Base-by-base conservation (phyloP, 2,113 vertebrate genomes). In the Girardinichthys multiradiatus region DNA sequence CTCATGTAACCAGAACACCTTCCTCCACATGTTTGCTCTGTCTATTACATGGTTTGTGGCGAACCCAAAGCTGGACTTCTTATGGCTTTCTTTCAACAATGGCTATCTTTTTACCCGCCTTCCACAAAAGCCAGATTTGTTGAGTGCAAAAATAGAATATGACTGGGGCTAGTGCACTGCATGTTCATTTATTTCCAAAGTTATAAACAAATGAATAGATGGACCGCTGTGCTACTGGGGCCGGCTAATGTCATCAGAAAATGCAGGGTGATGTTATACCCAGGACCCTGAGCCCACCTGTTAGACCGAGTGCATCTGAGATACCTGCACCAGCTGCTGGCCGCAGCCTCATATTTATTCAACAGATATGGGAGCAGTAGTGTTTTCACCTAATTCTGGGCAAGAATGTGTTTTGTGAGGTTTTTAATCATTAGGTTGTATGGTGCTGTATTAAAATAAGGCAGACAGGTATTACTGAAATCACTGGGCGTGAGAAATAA, bases 231-330 rank as follows among this genome's bases (percentile, higher is more conserved):
- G 37, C 11, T 39, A 11, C 37, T 39, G 9, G 11, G 37, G 13
- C 10, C 37, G 13, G 13, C 37, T 39, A 12, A 39, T 39, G 37
- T 39, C 31, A 33, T 4, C 6, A 45, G 14, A 17, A 45, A 17
- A 17, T 45, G 42, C 42, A 33, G 31, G 31, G 31, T 45, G n/a
- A n/a, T 19, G 42, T 4, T 6, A 24, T 54, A 54, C 59, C 24
- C 42, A 33, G 59, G 28, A 61, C 58, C 37, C 5, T 4, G 13
- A 63, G 59, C 37, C 48, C 59, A 72, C 70, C 30, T 33, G 62
- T n/a, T 39, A 64, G 57, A 26, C 65, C 21, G 54, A 39, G 62
- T 35, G 62, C 76, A 59, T 14, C 63, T 4, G 59, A n/a, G n/a
- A 28, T 11, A 51, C 28, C 57, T 24, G 26, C 57, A 42, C 57